phyloP scores from a whole-genome alignment of 2,113 vertebrate species.

The Trachemys scripta region DNA sequence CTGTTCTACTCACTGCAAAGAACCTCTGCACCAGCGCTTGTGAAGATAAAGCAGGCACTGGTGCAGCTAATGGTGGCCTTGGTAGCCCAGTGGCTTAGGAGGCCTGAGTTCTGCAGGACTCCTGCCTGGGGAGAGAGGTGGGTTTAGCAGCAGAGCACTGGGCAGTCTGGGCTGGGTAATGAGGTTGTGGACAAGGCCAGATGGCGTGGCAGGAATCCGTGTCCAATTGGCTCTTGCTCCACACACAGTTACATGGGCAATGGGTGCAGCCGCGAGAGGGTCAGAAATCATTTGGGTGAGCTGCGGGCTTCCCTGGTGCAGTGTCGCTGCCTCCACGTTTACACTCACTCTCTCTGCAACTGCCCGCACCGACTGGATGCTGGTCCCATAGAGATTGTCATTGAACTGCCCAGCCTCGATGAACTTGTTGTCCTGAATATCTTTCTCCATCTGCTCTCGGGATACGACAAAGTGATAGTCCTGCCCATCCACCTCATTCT shows the following conservation, averaged over 20 bases:
- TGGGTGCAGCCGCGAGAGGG: neutral
- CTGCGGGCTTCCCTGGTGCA: neutral
- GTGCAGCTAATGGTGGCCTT: neutral
- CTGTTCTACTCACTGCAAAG: neutral
- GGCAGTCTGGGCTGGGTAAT: accelerated
- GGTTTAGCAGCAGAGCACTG: neutral
- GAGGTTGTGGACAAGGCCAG: neutral
- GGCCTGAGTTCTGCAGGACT: neutral
- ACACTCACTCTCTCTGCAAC: constrained; percentile 95
- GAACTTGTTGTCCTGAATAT: constrained; percentile 99
- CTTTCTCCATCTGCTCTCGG: constrained; percentile 98
- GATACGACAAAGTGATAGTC: constrained; percentile 97
- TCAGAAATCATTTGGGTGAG: neutral
- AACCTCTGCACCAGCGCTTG: accelerated
- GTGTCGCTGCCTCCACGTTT: neutral
- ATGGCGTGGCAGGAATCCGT: neutral
- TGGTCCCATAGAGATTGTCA: constrained; percentile 98
- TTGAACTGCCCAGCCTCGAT: constrained; percentile 99
- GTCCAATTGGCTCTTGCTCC: accelerated
- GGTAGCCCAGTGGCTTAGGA: neutral
- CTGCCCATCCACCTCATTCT: constrained; percentile 96
- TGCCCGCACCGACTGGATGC: constrained; percentile 96
- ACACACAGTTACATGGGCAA: neutral
- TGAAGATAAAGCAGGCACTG: accelerated
- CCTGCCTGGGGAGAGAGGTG: neutral